These are phyloP conservation scores for Poeciliopsis prolifica DNA, from an alignment of 2,113 vertebrate genomes.

Conservation along the genomic window DNA sequence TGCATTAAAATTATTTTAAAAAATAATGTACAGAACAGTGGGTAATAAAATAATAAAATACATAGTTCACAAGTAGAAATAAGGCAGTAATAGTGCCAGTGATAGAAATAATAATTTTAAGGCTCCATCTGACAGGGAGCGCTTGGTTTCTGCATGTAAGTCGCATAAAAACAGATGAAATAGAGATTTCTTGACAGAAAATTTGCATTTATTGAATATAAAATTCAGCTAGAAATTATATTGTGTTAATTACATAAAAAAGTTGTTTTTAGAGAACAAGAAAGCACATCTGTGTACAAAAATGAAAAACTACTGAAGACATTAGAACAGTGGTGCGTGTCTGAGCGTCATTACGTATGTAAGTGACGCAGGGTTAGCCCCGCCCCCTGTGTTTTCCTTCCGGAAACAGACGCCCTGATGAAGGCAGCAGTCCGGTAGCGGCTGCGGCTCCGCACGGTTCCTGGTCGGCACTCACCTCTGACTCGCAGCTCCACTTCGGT, in stretches of 20 bases:
- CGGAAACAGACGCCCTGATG: slow-evolving; percentile 63
- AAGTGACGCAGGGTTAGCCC: background rate
- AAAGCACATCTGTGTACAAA: background rate
- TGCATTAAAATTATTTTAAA: too few relatives aligned
- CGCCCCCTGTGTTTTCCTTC: background rate
- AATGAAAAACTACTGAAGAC: background rate
- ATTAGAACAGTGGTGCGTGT: background rate
- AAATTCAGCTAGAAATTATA: background rate
- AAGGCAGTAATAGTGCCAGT: background rate
- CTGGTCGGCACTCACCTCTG: slow-evolving; percentile 16
- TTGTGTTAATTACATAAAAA: background rate
- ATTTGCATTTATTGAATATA: background rate
- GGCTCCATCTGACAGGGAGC: background rate
- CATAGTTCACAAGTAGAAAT: background rate
- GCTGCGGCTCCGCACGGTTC: background rate
- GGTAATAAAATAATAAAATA: too few relatives aligned
- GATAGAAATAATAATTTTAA: background rate
- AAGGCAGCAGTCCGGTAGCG: slow-evolving; percentile 17
- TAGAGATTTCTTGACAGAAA: background rate
- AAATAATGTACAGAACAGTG: too few relatives aligned
- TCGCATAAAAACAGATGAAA: background rate
- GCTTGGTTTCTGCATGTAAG: background rate
- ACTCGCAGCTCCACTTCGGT: slow-evolving; percentile 17
- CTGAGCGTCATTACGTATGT: background rate
- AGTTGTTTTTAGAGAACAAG: background rate